Evolutionary conservation across 2,888 invertebrate species (phyloP).

Genomic region (Drosophila maculinotata): DNA sequence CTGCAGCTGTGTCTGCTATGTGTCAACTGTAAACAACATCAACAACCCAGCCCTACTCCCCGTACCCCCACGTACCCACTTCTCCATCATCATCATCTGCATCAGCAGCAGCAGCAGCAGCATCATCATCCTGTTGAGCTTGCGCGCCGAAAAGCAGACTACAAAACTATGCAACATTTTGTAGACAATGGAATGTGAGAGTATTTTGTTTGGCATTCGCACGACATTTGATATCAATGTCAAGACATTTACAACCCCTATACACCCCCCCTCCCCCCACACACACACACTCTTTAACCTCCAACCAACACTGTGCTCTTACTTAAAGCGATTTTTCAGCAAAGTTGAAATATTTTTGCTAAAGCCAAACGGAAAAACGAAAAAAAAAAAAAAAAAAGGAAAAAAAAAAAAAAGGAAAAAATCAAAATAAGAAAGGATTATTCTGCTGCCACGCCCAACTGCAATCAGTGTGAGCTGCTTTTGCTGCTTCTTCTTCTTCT

Average conservation of each 20-base stretch:
- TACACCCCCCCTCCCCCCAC: neutral
- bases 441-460: conserved; percentile 58
- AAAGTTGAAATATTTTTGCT: conserved; percentile 53
- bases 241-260: conserved; percentile 65
- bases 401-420: conserved; percentile 14
- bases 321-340: conserved; percentile 64
- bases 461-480: conserved; percentile 47
- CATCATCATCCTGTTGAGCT: conserved; percentile 26
- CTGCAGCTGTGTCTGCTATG: conserved; percentile 74
- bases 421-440: conserved; percentile 67
- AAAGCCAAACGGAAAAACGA: conserved; percentile 17
- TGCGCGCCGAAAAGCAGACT: conserved; percentile 61
- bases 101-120: conserved; percentile 32
- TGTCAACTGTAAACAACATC: conserved; percentile 79
- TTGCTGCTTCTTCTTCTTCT: conserved; percentile 5
- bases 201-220: conserved; percentile 51
- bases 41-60: conserved; percentile 37
- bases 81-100: conserved; percentile 29
- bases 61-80: neutral
- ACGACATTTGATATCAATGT: conserved; percentile 79
- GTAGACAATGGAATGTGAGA: conserved; percentile 59
- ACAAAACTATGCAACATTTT: conserved; percentile 55
- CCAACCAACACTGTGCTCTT: conserved; percentile 26
- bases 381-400: conserved; percentile 1
- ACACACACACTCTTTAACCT: conserved; percentile 1